These are phyloP conservation scores for Stigmatopora argus DNA, from an alignment of 2,113 vertebrate species.

Conservation along the genomic window DNA sequence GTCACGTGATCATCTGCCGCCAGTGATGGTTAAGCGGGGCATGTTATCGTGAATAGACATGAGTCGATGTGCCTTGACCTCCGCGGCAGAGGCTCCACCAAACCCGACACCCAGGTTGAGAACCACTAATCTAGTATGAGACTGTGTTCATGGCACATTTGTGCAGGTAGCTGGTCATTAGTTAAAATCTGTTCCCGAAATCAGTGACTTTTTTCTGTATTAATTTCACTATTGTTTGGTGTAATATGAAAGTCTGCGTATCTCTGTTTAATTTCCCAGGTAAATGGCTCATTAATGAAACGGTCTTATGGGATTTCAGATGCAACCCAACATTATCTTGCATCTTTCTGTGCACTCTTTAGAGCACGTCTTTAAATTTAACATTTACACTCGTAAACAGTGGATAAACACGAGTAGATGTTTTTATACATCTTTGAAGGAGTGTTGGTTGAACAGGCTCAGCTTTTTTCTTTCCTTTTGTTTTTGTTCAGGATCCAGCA, in stretches of 20 bases:
- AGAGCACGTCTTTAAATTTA: background rate
- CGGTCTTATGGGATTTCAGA: background rate
- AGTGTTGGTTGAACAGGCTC: background rate
- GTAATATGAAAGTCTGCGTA: background rate
- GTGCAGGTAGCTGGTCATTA: too few species aligned
- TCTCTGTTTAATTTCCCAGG: background rate
- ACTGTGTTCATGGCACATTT: too few species aligned
- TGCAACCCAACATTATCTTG: background rate
- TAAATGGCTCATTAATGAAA: constrained; percentile 11
- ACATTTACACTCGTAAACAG: too few species aligned
- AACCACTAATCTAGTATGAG: too few species aligned
- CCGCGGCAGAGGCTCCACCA: too few species aligned
- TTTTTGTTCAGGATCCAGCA: constrained; percentile 84
- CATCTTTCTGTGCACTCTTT: background rate
- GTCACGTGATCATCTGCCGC: too few species aligned
- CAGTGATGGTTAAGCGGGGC: too few species aligned
- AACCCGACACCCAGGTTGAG: too few species aligned
- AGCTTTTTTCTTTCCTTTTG: constrained; percentile 13
- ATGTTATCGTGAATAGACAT: too few species aligned
- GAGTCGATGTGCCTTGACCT: too few species aligned
- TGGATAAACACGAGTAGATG: background rate
- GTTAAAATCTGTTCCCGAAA: background rate
- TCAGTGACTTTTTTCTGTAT: constrained; percentile 22
- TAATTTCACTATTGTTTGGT: constrained; percentile 3
- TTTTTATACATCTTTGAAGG: constrained; percentile 2